Evolutionary conservation across 2,888 invertebrate species (phyloP).

Genomic region (Bursaphelenchus okinawaensis): DNA sequence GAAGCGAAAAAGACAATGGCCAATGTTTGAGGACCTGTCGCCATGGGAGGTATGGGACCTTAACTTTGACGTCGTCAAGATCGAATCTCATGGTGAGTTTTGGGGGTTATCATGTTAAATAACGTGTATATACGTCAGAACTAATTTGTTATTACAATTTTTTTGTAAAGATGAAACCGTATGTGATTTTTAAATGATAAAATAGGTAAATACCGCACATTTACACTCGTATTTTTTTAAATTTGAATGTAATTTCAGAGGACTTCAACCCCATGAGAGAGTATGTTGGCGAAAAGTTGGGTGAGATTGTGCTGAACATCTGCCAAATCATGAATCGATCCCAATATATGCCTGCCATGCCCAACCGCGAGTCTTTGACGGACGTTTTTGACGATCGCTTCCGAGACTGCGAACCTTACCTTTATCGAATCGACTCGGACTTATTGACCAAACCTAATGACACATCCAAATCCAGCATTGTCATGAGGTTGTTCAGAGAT

Average conservation of each 20-base stretch:
- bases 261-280: slow-evolving; percentile 81
- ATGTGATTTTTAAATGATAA: background rate
- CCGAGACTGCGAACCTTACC: slow-evolving; percentile 88
- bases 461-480: slow-evolving; percentile 13
- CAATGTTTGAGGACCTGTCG: slow-evolving; percentile 81
- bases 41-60: slow-evolving; percentile 99
- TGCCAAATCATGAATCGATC: slow-evolving; percentile 90
- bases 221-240: background rate
- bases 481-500: slow-evolving; percentile 24
- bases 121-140: too few species aligned
- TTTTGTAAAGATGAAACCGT: background rate
- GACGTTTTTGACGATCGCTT: slow-evolving; percentile 88
- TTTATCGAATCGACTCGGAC: slow-evolving; percentile 64
- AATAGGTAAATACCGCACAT: too few species aligned
- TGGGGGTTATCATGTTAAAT: background rate
- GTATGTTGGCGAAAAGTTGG: slow-evolving; percentile 64
- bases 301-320: slow-evolving; percentile 87
- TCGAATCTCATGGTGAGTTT: slow-evolving; percentile 10
- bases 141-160: too few species aligned
- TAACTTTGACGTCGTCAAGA: slow-evolving; percentile 74
- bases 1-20: slow-evolving; percentile 67
- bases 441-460: slow-evolving; percentile 15
- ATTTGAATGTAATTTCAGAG: slow-evolving; percentile 43
- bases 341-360: slow-evolving; percentile 70
- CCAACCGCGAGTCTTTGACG: slow-evolving; percentile 70